A percentile compares a stretch with the other conserved stretches of the same genome.
Evolutionary conservation across 2,113 vertebrate species (phyloP).

Genomic region (Strix uralensis): DNA sequence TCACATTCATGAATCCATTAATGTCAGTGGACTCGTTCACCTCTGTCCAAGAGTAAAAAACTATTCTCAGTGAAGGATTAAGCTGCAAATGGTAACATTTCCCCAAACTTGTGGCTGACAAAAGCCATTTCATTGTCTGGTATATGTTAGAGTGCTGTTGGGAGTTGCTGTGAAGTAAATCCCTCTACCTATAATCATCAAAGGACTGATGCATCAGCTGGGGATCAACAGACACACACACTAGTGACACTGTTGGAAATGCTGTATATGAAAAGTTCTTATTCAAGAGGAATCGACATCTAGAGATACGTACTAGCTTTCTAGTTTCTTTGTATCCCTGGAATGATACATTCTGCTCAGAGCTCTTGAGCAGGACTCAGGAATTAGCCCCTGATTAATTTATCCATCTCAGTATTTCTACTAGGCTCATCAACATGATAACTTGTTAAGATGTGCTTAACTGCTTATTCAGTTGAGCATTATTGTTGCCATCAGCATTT

Average conservation of each 20-base stretch:
- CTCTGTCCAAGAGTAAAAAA: neutral
- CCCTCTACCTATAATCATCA: neutral
- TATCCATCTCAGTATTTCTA: neutral
- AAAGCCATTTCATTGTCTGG: slow-evolving; percentile 27
- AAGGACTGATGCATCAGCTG: neutral
- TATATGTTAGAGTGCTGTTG: neutral
- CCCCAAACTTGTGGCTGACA: neutral
- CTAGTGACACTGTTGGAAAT: neutral
- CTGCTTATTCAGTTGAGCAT: neutral
- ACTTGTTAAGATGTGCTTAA: slow-evolving; percentile 7
- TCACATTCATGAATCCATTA: slow-evolving; percentile 21
- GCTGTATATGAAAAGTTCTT: neutral
- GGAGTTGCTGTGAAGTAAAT: neutral
- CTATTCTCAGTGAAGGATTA: neutral
- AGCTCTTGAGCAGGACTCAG: neutral
- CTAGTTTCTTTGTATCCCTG: neutral
- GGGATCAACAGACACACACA: neutral
- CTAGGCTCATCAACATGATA: neutral
- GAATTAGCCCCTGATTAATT: neutral
- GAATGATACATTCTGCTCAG: neutral
- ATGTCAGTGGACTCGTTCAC: slow-evolving; percentile 28
- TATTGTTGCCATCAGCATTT: slow-evolving; percentile 26
- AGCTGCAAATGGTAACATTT: slow-evolving; percentile 26
- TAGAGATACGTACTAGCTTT: neutral
- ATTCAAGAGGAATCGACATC: neutral